phyloP scores from a whole-genome alignment of 2,797 vertebrate genomes.

The Poecilia gillii region DNA sequence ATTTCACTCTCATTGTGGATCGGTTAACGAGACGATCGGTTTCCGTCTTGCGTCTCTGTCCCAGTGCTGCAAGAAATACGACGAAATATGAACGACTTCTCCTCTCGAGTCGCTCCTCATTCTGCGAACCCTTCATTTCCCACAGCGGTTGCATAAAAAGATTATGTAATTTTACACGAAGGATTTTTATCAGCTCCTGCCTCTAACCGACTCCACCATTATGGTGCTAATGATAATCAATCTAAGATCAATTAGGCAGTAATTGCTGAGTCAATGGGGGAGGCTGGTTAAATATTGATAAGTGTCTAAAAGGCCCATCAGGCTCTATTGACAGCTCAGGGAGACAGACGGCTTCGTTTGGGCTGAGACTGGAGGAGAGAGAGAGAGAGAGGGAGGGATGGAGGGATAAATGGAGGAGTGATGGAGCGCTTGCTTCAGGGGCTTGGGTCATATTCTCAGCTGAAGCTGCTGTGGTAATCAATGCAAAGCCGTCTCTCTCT shows the following conservation, averaged over 20 bases:
- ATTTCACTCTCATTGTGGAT: not conserved
- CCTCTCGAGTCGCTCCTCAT: conserved; percentile 21
- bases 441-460: conserved; percentile 69
- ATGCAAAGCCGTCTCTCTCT: conserved; percentile 56
- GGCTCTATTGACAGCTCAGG: conserved; percentile 79
- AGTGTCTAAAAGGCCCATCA: conserved; percentile 87
- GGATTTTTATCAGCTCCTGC: conserved; percentile 65
- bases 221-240: conserved; percentile 84
- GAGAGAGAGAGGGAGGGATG: conserved; percentile 25
- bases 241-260: conserved; percentile 88
- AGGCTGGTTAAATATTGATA: conserved; percentile 90
- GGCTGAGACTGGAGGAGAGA: conserved; percentile 25
- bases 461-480: conserved; percentile 56
- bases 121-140: conserved; percentile 16
- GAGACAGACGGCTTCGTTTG: conserved; percentile 77
- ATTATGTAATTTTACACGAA: conserved; percentile 61
- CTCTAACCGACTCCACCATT: conserved; percentile 62
- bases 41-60: not conserved
- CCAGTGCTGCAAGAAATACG: not conserved
- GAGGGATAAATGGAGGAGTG: conserved; percentile 31
- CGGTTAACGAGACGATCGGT: not conserved
- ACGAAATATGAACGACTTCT: not conserved
- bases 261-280: conserved; percentile 89
- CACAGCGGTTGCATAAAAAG: conserved; percentile 43
- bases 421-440: conserved; percentile 73